Evolutionary conservation across 53 echinoderm and acorn worm genomes (phyloP).

Genomic region (Stichopus horrens): DNA sequence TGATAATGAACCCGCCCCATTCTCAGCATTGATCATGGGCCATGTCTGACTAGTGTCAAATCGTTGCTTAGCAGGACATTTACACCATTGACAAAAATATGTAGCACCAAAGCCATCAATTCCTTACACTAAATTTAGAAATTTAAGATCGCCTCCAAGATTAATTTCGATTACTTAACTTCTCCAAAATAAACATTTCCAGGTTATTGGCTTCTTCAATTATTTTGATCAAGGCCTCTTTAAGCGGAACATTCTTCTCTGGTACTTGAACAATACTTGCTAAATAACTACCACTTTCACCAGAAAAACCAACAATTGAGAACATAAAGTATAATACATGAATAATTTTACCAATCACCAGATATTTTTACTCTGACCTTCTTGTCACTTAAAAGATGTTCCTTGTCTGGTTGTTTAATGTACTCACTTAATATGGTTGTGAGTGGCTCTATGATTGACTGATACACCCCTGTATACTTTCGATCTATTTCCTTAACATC

Average conservation of each 20-base stretch:
- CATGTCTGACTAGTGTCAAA: too few species aligned
- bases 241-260: background rate
- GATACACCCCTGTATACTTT: background rate
- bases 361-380: constrained; percentile 13
- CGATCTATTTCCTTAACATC: background rate
- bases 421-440: background rate
- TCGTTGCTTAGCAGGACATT: constrained; percentile 9
- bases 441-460: background rate
- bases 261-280: background rate
- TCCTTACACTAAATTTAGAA: background rate
- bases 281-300: constrained; percentile 2
- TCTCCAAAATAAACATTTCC: background rate
- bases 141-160: background rate
- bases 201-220: background rate
- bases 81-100: constrained; percentile 8
- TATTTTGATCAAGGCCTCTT: background rate
- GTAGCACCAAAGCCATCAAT: constrained; percentile 24
- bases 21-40: background rate
- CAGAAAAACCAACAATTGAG: constrained; percentile 19
- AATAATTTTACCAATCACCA: constrained; percentile 9
- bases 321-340: constrained; percentile 14
- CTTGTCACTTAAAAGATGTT: background rate
- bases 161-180: background rate
- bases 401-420: background rate
- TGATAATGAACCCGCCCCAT: background rate